A percentile compares a stretch with the other conserved stretches of the same genome.
Conservation (phyloP, 2,888 invertebrate species). For the Lasius platythorax region DNA sequence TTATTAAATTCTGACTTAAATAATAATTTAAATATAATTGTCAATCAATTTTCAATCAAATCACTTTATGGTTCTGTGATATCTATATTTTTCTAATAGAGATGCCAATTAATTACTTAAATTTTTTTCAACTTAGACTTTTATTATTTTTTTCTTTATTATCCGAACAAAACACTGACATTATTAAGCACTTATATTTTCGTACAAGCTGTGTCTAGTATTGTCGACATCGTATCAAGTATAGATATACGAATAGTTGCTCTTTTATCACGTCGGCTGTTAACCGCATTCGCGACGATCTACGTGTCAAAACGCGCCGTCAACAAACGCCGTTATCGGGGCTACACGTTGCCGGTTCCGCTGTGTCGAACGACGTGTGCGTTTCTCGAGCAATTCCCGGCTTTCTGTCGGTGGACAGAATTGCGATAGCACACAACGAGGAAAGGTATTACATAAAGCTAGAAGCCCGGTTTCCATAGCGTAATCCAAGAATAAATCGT, state of each 20-base stretch:
- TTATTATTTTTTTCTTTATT: neutral
- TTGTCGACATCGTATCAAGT: neutral
- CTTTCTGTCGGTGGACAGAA: slow-evolving; percentile 39
- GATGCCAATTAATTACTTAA: neutral
- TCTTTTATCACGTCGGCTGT: slow-evolving; percentile 6
- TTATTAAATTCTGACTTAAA: neutral
- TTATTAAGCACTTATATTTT: neutral
- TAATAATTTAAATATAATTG: neutral
- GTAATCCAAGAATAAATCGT: slow-evolving; percentile 75
- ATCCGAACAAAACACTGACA: neutral
- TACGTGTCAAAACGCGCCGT: slow-evolving; percentile 38
- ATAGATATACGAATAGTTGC: neutral
- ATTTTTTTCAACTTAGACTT: neutral
- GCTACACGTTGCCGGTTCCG: slow-evolving; percentile 29
- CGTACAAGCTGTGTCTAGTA: no score
- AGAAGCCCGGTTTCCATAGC: slow-evolving; percentile 68
- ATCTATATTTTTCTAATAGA: neutral
- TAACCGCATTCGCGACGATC: slow-evolving; percentile 1
- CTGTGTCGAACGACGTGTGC: slow-evolving; percentile 1
- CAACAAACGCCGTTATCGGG: slow-evolving; percentile 34
- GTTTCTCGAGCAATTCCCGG: slow-evolving; percentile 38
- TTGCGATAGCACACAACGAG: slow-evolving; percentile 37
- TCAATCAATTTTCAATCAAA: neutral
- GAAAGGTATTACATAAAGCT: slow-evolving; percentile 71
- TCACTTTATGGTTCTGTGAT: neutral